phyloP scores from a whole-genome alignment of 1,140 invertebrate species.

The Drosophila ogumai region DNA sequence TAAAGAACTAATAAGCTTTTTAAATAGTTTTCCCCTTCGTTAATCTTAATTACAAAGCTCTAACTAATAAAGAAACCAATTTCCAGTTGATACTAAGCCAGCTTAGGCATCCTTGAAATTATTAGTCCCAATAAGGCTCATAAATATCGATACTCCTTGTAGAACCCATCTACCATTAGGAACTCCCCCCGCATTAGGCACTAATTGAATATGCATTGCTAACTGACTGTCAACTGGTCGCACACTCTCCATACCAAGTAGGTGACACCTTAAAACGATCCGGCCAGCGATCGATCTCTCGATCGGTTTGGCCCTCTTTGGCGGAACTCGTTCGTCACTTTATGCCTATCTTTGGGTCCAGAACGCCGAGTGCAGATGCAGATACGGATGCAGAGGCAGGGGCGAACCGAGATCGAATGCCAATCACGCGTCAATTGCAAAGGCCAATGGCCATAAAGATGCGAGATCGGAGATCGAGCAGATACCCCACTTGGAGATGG shows the following conservation, averaged over 20 bases:
- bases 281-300: slow-evolving; percentile 22
- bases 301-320: slow-evolving; percentile 21
- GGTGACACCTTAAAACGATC: slow-evolving; percentile 65
- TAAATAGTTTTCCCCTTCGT: too few species aligned
- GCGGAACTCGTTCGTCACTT: slow-evolving; percentile 51
- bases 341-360: slow-evolving; percentile 68
- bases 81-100: too few species aligned
- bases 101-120: neutral
- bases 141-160: slow-evolving; percentile 15
- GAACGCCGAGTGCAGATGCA: slow-evolving; percentile 25
- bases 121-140: neutral
- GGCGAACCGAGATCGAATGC: slow-evolving; percentile 61
- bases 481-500: slow-evolving; percentile 31
- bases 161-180: neutral
- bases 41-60: neutral
- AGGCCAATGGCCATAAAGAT: slow-evolving; percentile 71
- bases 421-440: slow-evolving; percentile 79
- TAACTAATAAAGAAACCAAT: neutral
- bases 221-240: slow-evolving; percentile 57
- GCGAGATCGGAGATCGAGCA: slow-evolving; percentile 29
- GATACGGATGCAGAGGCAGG: slow-evolving; percentile 20
- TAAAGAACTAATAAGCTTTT: too few species aligned
- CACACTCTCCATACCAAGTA: slow-evolving; percentile 68
- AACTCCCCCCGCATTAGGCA: slow-evolving; percentile 4
- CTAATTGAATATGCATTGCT: slow-evolving; percentile 62